phyloP scores from a whole-genome alignment of 2,113 vertebrate species.

The Excalfactoria chinensis region DNA sequence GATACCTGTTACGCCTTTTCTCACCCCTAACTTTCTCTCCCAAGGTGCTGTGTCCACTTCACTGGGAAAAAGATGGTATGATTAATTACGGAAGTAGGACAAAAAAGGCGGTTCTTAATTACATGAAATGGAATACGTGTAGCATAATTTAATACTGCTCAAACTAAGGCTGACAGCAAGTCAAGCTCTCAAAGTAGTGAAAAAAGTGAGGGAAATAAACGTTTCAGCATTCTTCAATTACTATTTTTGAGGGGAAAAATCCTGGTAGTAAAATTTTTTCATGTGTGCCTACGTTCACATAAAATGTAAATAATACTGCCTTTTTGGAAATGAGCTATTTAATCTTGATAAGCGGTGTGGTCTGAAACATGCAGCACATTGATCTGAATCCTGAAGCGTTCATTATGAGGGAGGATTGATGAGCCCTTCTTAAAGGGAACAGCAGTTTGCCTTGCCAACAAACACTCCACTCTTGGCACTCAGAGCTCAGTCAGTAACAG shows the following conservation, averaged over 20 bases:
- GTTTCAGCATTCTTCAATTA: background rate
- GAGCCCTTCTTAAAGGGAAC: background rate
- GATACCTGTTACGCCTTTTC: background rate
- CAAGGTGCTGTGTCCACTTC: background rate
- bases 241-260: background rate
- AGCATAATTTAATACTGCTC: background rate
- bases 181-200: background rate
- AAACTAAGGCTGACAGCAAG: background rate
- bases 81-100: background rate
- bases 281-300: background rate
- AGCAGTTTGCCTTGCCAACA: background rate
- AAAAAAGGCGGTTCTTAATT: background rate
- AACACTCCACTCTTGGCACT: background rate
- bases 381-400: slow-evolving; percentile 32
- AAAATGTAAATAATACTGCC: slow-evolving; percentile 6
- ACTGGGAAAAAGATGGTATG: background rate
- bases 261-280: background rate
- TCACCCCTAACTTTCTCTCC: background rate
- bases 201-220: background rate
- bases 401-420: slow-evolving; percentile 11
- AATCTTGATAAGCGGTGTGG: slow-evolving; percentile 18
- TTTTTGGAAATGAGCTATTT: slow-evolving; percentile 44
- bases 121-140: background rate
- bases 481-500: background rate
- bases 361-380: background rate